Evolutionary conservation across 2,797 vertebrate genomes (phyloP).

Genomic region (Masticophis lateralis): DNA sequence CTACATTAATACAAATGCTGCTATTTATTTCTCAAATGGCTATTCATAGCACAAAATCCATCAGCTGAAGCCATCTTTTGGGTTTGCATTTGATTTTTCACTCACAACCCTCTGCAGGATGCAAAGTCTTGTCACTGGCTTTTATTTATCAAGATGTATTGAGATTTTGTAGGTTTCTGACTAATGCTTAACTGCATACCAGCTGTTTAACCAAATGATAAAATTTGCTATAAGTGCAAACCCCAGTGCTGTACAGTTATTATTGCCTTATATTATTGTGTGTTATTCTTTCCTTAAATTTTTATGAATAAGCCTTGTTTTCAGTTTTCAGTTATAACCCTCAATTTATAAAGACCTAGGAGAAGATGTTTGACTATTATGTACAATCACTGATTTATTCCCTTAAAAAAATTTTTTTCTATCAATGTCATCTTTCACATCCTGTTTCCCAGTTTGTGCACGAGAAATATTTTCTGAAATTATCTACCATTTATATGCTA

Average conservation of each 20-base stretch:
- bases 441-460: background rate
- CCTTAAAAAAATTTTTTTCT: background rate
- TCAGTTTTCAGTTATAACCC: background rate
- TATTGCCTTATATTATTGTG: background rate
- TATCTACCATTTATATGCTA: background rate
- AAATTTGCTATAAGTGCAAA: background rate
- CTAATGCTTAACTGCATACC: background rate
- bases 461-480: background rate
- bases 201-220: background rate
- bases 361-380: background rate
- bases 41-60: background rate
- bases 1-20: background rate
- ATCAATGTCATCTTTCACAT: background rate
- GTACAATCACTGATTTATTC: background rate
- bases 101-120: background rate
- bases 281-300: background rate
- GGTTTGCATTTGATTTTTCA: background rate
- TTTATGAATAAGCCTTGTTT: background rate
- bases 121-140: background rate
- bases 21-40: background rate
- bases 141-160: background rate
- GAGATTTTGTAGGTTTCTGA: constrained; percentile 1
- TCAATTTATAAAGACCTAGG: background rate
- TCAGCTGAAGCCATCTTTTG: background rate
- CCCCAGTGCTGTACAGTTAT: background rate